A percentile compares a stretch with the other conserved stretches of the same genome.
These are phyloP conservation scores for Pelecanus crispus DNA, from an alignment of 2,113 vertebrate genomes.

Conservation along the genomic window DNA sequence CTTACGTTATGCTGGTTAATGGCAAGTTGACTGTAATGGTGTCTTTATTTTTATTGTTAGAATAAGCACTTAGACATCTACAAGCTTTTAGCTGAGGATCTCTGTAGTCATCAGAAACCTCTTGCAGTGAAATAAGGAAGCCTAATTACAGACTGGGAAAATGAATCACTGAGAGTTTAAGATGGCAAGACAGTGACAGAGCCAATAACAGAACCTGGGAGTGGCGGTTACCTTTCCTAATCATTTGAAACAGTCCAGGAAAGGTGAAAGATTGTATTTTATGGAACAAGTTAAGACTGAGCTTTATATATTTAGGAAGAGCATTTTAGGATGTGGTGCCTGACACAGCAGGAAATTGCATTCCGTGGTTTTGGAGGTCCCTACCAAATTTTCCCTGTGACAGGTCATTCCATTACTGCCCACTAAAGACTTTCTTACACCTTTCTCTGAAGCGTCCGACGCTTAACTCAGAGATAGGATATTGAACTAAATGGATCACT, in stretches of 20 bases:
- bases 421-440: neutral
- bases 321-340: neutral
- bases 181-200: neutral
- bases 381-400: neutral
- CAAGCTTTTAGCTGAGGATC: neutral
- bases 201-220: neutral
- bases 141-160: neutral
- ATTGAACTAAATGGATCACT: constrained; percentile 28
- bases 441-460: neutral
- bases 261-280: neutral
- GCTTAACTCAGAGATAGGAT: neutral
- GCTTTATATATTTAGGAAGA: neutral
- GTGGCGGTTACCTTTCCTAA: neutral
- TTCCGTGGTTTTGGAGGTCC: neutral
- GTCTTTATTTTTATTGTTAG: neutral
- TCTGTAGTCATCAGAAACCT: neutral
- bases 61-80: neutral
- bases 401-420: neutral
- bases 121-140: neutral
- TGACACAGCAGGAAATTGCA: neutral
- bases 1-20: neutral
- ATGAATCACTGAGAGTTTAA: neutral
- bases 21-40: neutral
- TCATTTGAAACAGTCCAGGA: neutral
- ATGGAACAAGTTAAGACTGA: neutral